These are phyloP conservation scores for Plestiodon gilberti DNA, from an alignment of 2,113 vertebrate species.

Conservation along the genomic window DNA sequence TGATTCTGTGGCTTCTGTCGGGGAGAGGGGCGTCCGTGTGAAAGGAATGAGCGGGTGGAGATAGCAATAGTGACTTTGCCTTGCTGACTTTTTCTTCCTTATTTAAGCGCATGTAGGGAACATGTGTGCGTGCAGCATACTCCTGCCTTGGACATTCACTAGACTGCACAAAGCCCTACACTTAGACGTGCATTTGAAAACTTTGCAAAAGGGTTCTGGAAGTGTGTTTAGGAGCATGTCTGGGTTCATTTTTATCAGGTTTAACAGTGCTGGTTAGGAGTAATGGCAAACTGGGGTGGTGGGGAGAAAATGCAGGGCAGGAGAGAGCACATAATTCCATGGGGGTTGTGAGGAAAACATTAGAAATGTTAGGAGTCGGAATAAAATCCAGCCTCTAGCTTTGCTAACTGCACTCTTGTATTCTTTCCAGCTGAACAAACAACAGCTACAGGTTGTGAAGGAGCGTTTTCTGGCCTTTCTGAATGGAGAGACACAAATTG, in stretches of 20 bases:
- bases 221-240: background rate
- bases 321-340: background rate
- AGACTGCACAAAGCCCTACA: no score
- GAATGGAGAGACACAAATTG: constrained; percentile 92
- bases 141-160: no score
- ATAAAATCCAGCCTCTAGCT: background rate
- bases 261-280: background rate
- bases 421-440: constrained; percentile 89
- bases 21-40: no score
- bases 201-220: background rate
- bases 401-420: background rate
- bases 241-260: background rate
- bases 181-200: background rate
- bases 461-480: constrained; percentile 93
- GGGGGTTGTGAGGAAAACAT: background rate
- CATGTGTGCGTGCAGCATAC: no score
- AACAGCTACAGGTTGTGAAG: constrained; percentile 90
- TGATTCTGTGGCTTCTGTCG: no score
- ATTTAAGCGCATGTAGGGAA: no score
- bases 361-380: background rate
- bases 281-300: background rate
- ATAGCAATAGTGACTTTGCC: no score
- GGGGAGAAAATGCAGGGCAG: background rate
- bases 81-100: no score
- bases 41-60: no score